A percentile compares a stretch with the other conserved stretches of the same genome.
phyloP scores from a whole-genome alignment of 2,113 vertebrate genomes.

The Raja brachyura region DNA sequence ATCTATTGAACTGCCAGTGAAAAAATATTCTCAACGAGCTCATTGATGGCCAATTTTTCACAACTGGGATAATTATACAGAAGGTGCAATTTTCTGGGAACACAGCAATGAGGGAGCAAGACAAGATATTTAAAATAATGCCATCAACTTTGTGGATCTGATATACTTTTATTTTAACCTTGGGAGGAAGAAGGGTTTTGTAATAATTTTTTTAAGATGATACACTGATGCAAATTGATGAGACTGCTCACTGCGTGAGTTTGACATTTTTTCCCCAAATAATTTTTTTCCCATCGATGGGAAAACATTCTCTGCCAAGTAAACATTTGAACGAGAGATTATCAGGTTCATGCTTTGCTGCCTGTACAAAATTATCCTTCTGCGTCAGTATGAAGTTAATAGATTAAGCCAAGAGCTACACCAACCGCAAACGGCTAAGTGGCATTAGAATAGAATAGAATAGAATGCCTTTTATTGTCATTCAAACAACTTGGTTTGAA shows the following conservation, averaged over 20 bases:
- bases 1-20: background rate
- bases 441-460: no score
- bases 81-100: background rate
- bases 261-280: no score
- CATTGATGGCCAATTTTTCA: background rate
- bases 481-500: no score
- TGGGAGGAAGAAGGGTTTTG: no score
- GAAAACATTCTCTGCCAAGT: background rate
- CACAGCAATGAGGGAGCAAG: background rate
- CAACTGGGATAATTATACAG: background rate
- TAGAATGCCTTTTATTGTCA: no score
- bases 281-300: background rate
- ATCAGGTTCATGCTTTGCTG: background rate
- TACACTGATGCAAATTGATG: no score
- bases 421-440: no score
- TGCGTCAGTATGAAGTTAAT: no score
- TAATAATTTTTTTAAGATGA: no score
- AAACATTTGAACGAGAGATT: background rate
- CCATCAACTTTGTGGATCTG: background rate
- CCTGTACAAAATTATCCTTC: background rate
- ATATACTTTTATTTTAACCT: no score
- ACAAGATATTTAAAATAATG: background rate
- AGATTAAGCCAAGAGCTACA: no score
- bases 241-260: no score
- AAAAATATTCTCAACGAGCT: background rate